These are phyloP conservation scores for Hesperophylax magnus DNA, from an alignment of 1,140 invertebrate genomes.

Conservation along the genomic window DNA sequence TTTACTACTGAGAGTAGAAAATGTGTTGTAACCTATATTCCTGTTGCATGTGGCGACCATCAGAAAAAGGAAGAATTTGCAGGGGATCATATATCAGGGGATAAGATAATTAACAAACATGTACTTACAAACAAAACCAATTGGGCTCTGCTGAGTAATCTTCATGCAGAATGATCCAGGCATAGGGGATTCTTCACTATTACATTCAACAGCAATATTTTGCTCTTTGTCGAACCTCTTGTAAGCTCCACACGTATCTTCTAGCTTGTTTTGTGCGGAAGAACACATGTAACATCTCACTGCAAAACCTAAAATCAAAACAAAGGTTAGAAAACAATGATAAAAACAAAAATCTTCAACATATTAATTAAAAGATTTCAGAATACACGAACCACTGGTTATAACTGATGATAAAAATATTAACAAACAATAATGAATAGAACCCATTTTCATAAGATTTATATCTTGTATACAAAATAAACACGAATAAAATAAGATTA, in stretches of 20 bases:
- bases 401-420: slow-evolving; percentile 26
- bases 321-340: slow-evolving; percentile 20
- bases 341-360: slow-evolving; percentile 5
- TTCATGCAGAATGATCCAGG: slow-evolving; percentile 96
- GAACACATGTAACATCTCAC: slow-evolving; percentile 92
- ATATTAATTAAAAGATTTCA: background rate
- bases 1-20: too few relatives aligned
- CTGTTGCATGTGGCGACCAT: too few relatives aligned
- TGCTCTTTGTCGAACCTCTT: slow-evolving; percentile 82
- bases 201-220: slow-evolving; percentile 90
- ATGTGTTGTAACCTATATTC: too few relatives aligned
- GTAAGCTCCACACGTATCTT: slow-evolving; percentile 92
- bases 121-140: slow-evolving; percentile 91
- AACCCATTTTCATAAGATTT: slow-evolving; percentile 12
- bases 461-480: slow-evolving; percentile 11
- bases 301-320: slow-evolving; percentile 69
- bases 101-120: background rate
- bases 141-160: slow-evolving; percentile 88
- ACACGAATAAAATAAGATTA: slow-evolving; percentile 15
- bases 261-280: slow-evolving; percentile 81
- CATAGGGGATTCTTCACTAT: slow-evolving; percentile 89
- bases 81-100: too few relatives aligned
- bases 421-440: slow-evolving; percentile 8
- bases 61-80: too few relatives aligned
- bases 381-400: background rate